Conservation (phyloP, 2,113 vertebrate species). For the Amblyopsis rosae region DNA sequence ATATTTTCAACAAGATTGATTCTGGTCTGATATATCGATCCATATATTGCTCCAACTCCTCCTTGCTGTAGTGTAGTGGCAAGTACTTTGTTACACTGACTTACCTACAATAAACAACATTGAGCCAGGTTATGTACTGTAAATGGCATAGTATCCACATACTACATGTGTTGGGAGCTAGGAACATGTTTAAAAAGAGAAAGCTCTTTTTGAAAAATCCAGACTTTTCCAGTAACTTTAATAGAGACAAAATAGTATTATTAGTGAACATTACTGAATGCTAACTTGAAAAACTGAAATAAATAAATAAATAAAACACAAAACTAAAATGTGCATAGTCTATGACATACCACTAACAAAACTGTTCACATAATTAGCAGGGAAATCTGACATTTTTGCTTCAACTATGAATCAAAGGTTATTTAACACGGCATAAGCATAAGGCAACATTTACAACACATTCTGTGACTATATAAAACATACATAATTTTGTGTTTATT, state of each 20-base stretch:
- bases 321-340: not conserved
- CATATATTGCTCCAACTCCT: too few relatives aligned
- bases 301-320: conserved; percentile 8
- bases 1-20: too few relatives aligned
- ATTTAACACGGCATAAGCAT: conserved; percentile 2
- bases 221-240: conserved; percentile 57
- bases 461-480: conserved; percentile 13
- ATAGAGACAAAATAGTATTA: conserved; percentile 43
- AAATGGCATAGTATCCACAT: too few relatives aligned
- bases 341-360: conserved; percentile 2
- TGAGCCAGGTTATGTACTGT: too few relatives aligned
- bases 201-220: not conserved
- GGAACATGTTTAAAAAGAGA: too few relatives aligned
- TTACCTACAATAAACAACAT: too few relatives aligned
- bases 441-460: conserved; percentile 55
- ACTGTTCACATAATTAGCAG: conserved; percentile 16
- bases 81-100: too few relatives aligned
- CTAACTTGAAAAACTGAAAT: conserved; percentile 17
- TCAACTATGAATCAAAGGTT: not conserved
- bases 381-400: not conserved
- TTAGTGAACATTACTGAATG: conserved; percentile 22
- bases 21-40: too few relatives aligned
- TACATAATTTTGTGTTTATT: conserved; percentile 16
- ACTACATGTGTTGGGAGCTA: too few relatives aligned
- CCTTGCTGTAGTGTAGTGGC: too few relatives aligned